A percentile compares a stretch with the other conserved stretches of the same genome.
Evolutionary conservation across 2,888 invertebrate species (phyloP).

Genomic region (Drosophila atripex): DNA sequence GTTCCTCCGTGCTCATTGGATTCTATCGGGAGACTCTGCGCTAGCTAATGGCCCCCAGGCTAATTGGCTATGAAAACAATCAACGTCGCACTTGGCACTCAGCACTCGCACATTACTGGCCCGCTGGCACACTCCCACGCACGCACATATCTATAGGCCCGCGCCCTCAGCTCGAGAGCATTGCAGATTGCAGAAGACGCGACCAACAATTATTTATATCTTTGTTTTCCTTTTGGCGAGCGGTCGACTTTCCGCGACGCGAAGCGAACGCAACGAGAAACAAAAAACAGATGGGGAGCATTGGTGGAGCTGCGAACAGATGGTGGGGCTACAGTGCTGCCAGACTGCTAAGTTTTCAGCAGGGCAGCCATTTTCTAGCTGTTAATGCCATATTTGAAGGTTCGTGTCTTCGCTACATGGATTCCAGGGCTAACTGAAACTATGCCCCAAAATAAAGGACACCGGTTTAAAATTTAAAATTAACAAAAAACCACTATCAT

Average conservation of each 20-base stretch:
- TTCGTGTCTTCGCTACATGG: too few species aligned
- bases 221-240: constrained; percentile 13
- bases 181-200: constrained; percentile 32
- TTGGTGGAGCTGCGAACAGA: not conserved
- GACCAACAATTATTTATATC: constrained; percentile 7
- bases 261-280: constrained; percentile 14
- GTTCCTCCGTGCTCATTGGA: constrained; percentile 55
- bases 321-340: not conserved
- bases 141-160: constrained; percentile 27
- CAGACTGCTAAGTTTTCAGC: not conserved
- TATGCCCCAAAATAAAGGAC: too few species aligned
- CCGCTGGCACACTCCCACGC: constrained; percentile 24
- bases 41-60: constrained; percentile 14
- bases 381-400: too few species aligned
- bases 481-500: too few species aligned
- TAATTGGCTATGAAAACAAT: constrained; percentile 19
- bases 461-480: too few species aligned
- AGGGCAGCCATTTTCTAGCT: not conserved
- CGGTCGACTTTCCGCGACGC: constrained; percentile 24
- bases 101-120: constrained; percentile 31
- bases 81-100: constrained; percentile 11
- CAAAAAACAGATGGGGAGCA: constrained; percentile 21
- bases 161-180: constrained; percentile 39
- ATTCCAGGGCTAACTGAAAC: too few species aligned
- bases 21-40: not conserved